Conservation (phyloP, 1,140 invertebrate species). For the Caerostris extrusa region DNA sequence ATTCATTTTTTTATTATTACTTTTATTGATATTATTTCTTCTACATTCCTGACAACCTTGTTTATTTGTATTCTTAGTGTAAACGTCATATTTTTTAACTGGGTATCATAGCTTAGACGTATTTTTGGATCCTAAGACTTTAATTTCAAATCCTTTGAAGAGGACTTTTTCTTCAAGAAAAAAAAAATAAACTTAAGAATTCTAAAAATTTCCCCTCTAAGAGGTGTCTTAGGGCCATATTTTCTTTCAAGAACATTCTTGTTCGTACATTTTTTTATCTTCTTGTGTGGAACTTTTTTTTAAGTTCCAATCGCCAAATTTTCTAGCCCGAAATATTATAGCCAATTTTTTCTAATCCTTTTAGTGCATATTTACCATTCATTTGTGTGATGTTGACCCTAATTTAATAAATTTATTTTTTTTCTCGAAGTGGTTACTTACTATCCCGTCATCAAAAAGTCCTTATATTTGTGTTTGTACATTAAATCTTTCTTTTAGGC, state of each 20-base stretch:
- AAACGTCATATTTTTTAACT: neutral
- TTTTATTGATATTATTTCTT: neutral
- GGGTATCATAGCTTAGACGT: slow-evolving; percentile 3
- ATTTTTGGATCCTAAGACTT: slow-evolving; percentile 19
- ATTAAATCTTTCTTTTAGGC: too few species aligned
- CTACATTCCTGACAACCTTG: neutral
- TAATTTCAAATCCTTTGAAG: slow-evolving; percentile 4
- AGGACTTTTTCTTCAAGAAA: neutral
- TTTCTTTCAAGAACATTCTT: slow-evolving; percentile 22
- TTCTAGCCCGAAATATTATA: too few species aligned
- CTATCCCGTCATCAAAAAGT: too few species aligned
- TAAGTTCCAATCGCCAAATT: neutral
- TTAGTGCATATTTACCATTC: too few species aligned
- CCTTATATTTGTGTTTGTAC: too few species aligned
- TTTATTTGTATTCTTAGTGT: slow-evolving; percentile 18
- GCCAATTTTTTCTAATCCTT: too few species aligned
- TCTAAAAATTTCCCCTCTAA: neutral
- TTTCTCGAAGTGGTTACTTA: too few species aligned
- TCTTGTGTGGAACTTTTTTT: neutral
- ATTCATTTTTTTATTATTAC: neutral
- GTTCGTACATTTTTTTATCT: neutral
- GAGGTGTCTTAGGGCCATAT: neutral
- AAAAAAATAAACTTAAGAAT: neutral
- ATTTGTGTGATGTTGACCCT: too few species aligned
- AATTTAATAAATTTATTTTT: too few species aligned